Percentiles rank a stretch among this genome's conserved stretches.
Conservation (phyloP, 2,113 vertebrate genomes). For the Psittacara wagleri region DNA sequence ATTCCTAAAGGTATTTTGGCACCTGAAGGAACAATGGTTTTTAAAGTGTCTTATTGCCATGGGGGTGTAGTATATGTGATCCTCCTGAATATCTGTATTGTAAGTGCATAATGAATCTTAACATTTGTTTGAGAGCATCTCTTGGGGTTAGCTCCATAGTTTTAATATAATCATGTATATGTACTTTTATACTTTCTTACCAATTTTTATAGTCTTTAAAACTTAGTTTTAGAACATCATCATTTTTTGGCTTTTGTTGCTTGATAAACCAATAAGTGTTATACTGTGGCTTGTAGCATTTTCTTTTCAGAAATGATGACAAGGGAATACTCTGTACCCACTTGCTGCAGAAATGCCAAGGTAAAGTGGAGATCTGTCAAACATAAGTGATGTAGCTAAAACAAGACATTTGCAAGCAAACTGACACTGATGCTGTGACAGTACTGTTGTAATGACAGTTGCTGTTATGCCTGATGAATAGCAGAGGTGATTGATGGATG, state of each 20-base stretch:
- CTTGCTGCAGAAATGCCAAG: background rate
- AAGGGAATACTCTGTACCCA: background rate
- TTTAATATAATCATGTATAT: background rate
- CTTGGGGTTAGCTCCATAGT: background rate
- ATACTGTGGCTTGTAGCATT: background rate
- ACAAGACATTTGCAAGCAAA: background rate
- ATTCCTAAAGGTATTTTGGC: background rate
- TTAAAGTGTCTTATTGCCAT: background rate
- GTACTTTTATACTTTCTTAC: background rate
- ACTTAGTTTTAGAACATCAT: background rate
- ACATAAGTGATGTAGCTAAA: background rate
- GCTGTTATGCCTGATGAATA: background rate
- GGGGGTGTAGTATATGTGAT: background rate
- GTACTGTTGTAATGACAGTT: background rate
- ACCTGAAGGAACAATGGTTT: background rate
- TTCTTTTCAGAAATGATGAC: background rate
- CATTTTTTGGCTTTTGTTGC: background rate
- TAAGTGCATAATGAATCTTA: background rate
- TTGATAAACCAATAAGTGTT: background rate
- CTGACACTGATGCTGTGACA: background rate
- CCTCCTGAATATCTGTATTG: background rate
- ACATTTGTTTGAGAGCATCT: background rate
- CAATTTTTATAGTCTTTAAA: background rate
- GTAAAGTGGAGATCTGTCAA: background rate
- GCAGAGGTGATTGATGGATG: background rate